Evolutionary conservation across 2,888 invertebrate genomes (phyloP).

Genomic region (Brachyptera putata): DNA sequence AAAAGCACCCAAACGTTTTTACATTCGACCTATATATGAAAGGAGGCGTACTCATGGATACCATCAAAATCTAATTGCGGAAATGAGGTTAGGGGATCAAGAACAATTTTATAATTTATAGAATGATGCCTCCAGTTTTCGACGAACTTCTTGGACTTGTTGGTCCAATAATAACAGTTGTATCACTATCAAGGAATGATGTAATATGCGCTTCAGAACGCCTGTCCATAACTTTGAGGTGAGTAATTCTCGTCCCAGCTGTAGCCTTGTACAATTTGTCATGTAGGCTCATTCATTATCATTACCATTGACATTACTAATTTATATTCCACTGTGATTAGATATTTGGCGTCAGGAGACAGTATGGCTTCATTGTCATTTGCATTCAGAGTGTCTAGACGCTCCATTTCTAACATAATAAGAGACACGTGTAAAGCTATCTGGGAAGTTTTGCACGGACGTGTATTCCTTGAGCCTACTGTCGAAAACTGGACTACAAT

Average conservation of each 20-base stretch:
- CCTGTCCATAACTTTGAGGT: background rate
- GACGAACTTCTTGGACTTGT: background rate
- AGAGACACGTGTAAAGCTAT: background rate
- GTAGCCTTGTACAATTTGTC: background rate
- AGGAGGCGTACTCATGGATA: background rate
- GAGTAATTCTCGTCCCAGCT: background rate
- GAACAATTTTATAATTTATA: background rate
- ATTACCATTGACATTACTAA: background rate
- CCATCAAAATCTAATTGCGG: background rate
- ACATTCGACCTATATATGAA: background rate
- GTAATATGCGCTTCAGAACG: background rate
- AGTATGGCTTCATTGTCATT: background rate
- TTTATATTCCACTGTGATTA: background rate
- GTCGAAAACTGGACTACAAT: conserved; percentile 31
- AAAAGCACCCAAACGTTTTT: background rate
- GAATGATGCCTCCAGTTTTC: background rate
- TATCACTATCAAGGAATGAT: background rate
- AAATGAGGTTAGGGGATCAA: background rate
- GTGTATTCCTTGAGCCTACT: conserved; percentile 24
- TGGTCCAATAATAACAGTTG: background rate
- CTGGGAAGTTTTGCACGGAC: conserved; percentile 1
- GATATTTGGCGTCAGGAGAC: conserved; percentile 12
- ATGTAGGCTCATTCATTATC: background rate
- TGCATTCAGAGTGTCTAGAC: background rate
- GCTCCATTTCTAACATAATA: conserved; percentile 4